A percentile compares a stretch with the other conserved stretches of the same genome.
Conservation (phyloP, 2,113 vertebrate genomes). For the Sylvicapra grimmia region DNA sequence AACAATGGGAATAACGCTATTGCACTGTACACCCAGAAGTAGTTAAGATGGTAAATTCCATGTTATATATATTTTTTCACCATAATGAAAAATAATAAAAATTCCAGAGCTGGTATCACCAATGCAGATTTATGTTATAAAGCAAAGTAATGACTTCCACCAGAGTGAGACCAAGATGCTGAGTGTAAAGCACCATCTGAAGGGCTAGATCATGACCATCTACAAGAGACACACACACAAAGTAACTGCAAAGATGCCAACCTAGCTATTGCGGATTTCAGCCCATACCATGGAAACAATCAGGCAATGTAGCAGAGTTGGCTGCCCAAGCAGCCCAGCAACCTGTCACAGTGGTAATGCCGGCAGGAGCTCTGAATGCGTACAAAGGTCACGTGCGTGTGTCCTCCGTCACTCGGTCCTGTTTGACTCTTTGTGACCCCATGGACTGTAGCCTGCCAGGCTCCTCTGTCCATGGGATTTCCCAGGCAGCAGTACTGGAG, state of each 20-base stretch:
- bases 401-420: background rate
- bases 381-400: background rate
- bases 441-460: background rate
- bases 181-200: conserved; percentile 58
- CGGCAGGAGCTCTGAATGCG: background rate
- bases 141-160: conserved; percentile 55
- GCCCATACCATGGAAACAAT: background rate
- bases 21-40: background rate
- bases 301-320: background rate
- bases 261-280: background rate
- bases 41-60: background rate
- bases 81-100: conserved; percentile 24
- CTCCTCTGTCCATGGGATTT: background rate
- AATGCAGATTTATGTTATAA: conserved; percentile 49
- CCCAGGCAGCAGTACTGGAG: background rate
- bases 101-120: conserved; percentile 52
- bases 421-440: background rate
- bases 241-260: background rate
- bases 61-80: background rate
- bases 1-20: background rate
- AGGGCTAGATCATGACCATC: conserved; percentile 56
- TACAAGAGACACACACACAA: conserved; percentile 31
- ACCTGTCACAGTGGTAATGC: background rate
- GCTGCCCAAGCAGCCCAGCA: background rate
- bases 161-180: conserved; percentile 65